Conservation (phyloP, 2,888 invertebrate genomes). For the Quadroppia sp. region DNA sequence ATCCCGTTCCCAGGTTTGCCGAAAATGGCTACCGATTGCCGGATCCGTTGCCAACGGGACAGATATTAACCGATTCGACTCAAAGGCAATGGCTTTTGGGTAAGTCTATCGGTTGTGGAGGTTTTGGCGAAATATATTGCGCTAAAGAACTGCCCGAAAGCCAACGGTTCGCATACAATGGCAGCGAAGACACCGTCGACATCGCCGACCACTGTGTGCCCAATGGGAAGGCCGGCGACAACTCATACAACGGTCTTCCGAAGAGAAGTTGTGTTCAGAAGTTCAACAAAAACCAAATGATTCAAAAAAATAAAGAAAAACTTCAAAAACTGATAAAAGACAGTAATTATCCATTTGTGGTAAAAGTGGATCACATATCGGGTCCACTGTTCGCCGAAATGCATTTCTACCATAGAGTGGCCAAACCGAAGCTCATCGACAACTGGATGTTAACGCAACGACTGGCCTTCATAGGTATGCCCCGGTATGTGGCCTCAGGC, state of each 20-base stretch:
- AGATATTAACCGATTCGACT: slow-evolving; percentile 67
- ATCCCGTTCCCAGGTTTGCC: slow-evolving; percentile 44
- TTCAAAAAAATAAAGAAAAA: neutral
- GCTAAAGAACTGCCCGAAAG: slow-evolving; percentile 51
- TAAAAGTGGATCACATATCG: slow-evolving; percentile 63
- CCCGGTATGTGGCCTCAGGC: slow-evolving; percentile 82
- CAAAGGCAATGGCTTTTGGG: slow-evolving; percentile 83
- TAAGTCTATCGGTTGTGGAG: slow-evolving; percentile 79
- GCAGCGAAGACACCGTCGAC: neutral
- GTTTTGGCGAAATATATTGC: slow-evolving; percentile 89
- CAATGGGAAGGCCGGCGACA: neutral
- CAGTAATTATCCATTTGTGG: slow-evolving; percentile 39
- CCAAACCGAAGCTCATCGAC: slow-evolving; percentile 61
- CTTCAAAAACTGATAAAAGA: slow-evolving; percentile 14
- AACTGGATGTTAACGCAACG: slow-evolving; percentile 39
- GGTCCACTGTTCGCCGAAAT: slow-evolving; percentile 97
- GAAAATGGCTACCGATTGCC: slow-evolving; percentile 58
- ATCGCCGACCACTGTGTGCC: neutral
- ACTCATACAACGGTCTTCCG: slow-evolving; percentile 22
- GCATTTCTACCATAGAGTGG: slow-evolving; percentile 85
- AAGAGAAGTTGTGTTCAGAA: slow-evolving; percentile 27
- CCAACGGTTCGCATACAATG: neutral
- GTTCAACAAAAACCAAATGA: neutral
- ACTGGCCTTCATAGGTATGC: slow-evolving; percentile 73
- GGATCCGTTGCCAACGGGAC: slow-evolving; percentile 69